Base-by-base conservation (phyloP, 2,797 vertebrate species). In the Rhabdomys pumilio region DNA sequence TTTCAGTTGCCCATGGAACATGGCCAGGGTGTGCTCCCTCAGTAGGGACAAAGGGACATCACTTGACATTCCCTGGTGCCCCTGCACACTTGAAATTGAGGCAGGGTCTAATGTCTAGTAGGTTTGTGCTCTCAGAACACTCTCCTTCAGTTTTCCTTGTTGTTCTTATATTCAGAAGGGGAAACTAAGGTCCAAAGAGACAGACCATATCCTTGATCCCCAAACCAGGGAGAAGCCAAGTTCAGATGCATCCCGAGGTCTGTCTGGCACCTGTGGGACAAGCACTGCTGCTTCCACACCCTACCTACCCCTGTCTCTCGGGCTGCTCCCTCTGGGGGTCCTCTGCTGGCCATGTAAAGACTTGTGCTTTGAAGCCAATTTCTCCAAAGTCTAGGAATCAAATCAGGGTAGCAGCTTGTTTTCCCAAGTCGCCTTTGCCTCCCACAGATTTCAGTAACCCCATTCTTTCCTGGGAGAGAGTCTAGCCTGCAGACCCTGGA, bases 1-100 rank as follows among this genome's bases (percentile, higher is more conserved):
- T 83, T 81, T 11, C 13, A 41, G 38, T 6, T n/a, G 24, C 13
- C 34, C 19, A 0, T 2, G 17, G 44, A 75, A 9, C 20, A 22
- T 26, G 0, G 0, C n/a, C 44, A 24, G 19, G 0, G 2, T 38
- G 59, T 55, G 29, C 79, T 55, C n/a, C 0, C 0, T 20, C 29
- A 41, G 44, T 3, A 6, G 41, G 61, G 44, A 85, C 6, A 17
- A 24, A 12, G 31, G 38, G 59, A 41, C 22, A 6, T 85, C 79
- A 26, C 15, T 41, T 1, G 50, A n/a, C 65, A 24, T 57, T 61
- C 79, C 19, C 63, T 55, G 14, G n/a, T 38, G 3, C 8, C 67
- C 17, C 41, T 14, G 22, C 47, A 44, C 41, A 55, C 57, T 17
- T n/a, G 38, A 11, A 44, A 20, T 69, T 3, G 29, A 69, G 44